A percentile compares a stretch with the other conserved stretches of the same genome.
These are phyloP conservation scores for Melanerpes aurifrons DNA, from an alignment of 2,113 vertebrate species.

Conservation along the genomic window DNA sequence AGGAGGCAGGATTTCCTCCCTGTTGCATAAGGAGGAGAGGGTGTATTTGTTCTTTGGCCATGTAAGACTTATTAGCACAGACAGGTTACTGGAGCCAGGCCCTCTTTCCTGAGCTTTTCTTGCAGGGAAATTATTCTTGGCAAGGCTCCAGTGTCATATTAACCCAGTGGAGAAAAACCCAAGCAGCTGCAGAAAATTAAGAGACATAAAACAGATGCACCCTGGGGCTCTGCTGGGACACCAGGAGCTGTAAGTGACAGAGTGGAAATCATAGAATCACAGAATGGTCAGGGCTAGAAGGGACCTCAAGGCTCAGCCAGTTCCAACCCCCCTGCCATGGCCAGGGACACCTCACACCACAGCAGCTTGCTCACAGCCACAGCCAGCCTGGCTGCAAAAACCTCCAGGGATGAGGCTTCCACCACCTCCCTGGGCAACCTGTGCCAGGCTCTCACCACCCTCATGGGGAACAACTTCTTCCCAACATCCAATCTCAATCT, in stretches of 20 bases:
- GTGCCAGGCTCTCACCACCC: no score
- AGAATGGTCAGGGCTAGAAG: no score
- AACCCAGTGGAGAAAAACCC: not conserved
- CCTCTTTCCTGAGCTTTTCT: constrained; percentile 47
- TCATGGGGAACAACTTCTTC: no score
- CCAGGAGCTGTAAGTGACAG: not conserved
- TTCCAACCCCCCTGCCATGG: no score
- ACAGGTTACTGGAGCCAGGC: constrained; percentile 1
- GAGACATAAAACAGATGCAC: constrained; percentile 6
- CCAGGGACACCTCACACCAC: no score
- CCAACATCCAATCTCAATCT: no score
- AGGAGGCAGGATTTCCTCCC: constrained; percentile 59
- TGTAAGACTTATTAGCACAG: not conserved
- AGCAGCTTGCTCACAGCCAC: no score
- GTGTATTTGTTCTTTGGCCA: not conserved
- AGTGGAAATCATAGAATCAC: not conserved
- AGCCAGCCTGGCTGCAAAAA: no score
- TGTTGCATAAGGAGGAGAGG: constrained; percentile 29
- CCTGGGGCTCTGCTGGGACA: not conserved
- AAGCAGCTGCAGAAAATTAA: not conserved
- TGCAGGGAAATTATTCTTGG: constrained; percentile 57
- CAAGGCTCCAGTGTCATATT: not conserved
- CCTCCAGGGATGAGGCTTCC: no score
- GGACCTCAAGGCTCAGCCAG: no score
- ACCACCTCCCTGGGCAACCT: no score